These are phyloP conservation scores for Muraenolepis orangiensis DNA, from an alignment of 2,797 vertebrate species.

Conservation along the genomic window DNA sequence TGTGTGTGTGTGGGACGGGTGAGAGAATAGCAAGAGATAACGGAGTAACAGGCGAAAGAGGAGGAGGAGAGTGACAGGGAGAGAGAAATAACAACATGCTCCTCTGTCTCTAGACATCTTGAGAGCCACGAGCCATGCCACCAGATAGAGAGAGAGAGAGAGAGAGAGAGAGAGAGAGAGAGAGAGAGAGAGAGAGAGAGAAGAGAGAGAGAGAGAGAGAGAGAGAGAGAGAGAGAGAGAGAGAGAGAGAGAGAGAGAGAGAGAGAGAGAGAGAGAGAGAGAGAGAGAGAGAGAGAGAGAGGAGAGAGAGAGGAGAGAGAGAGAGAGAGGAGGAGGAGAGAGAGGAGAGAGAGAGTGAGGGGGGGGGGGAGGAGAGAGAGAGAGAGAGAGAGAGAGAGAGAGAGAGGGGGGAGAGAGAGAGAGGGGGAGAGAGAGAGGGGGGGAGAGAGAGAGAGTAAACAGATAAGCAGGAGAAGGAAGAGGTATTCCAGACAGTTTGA, in stretches of 20 bases:
- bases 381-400: conserved; percentile 2
- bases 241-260: no score
- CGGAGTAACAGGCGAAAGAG: not conserved
- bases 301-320: no score
- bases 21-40: not conserved
- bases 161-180: no score
- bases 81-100: not conserved
- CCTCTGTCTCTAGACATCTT: not conserved
- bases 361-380: no score
- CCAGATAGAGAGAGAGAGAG: no score
- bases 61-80: not conserved
- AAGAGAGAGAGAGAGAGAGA: not conserved
- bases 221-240: not conserved
- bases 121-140: not conserved
- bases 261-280: no score
- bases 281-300: no score
- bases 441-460: conserved; percentile 18
- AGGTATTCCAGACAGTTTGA: conserved; percentile 46
- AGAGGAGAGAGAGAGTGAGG: conserved; percentile 5
- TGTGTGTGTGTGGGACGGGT: not conserved
- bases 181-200: not conserved
- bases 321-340: not conserved
- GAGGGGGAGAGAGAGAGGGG: conserved; percentile 13
- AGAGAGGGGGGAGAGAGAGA: not conserved
- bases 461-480: conserved; percentile 38